These are phyloP conservation scores for Dioctria rufipes DNA, from an alignment of 2,888 invertebrate species.

Conservation along the genomic window DNA sequence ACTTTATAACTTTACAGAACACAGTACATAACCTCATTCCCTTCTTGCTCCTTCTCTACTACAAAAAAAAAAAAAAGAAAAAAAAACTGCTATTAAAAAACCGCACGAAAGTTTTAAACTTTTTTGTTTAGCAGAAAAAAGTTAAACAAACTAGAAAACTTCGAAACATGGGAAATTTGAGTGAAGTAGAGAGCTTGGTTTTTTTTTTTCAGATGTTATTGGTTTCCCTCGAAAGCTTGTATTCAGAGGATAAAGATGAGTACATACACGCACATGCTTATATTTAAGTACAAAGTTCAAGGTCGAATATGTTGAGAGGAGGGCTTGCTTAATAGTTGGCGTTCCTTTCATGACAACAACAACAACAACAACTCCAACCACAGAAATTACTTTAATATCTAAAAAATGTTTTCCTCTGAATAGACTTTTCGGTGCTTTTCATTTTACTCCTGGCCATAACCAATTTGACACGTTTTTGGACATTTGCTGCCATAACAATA, in stretches of 20 bases:
- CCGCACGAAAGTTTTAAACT: slow-evolving; percentile 30
- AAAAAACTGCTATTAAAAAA: slow-evolving; percentile 4
- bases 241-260: background rate
- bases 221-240: background rate
- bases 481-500: background rate
- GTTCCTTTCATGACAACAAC: too few relatives aligned
- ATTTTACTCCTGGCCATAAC: background rate
- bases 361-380: too few relatives aligned
- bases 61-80: too few relatives aligned
- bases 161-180: slow-evolving; percentile 15
- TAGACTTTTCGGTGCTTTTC: background rate
- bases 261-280: too few relatives aligned
- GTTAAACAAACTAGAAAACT: slow-evolving; percentile 36
- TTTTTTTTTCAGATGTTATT: background rate
- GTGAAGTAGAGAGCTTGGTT: background rate
- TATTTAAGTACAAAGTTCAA: background rate
- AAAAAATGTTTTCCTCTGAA: background rate
- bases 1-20: too few relatives aligned
- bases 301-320: too few relatives aligned
- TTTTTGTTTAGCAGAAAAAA: slow-evolving; percentile 35
- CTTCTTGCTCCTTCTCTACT: too few relatives aligned
- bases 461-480: background rate
- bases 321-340: too few relatives aligned
- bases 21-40: background rate
- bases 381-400: too few relatives aligned